These are phyloP conservation scores for Brachystomella parvula DNA, from an alignment of 1,140 invertebrate genomes.

Conservation along the genomic window DNA sequence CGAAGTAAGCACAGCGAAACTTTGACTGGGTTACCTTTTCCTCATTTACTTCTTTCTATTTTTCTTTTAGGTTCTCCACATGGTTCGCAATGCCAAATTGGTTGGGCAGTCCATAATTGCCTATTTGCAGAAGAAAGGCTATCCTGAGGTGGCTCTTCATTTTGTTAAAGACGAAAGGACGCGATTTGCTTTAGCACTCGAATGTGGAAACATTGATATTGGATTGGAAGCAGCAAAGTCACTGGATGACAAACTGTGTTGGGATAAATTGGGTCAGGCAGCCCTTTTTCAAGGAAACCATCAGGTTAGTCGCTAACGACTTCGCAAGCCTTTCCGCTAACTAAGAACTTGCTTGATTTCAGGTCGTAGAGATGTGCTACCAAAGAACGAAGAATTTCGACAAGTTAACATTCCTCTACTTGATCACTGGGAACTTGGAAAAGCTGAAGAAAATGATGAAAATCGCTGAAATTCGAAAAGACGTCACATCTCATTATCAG, in stretches of 20 bases:
- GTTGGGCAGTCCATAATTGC: constrained; percentile 99
- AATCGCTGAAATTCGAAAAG: constrained; percentile 93
- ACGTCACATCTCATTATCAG: constrained; percentile 93
- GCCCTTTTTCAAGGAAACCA: constrained; percentile 91
- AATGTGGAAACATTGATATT: constrained; percentile 98
- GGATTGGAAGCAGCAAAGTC: constrained; percentile 85
- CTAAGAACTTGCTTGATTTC: no score
- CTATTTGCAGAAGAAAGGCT: constrained; percentile 98
- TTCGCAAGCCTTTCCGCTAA: no score
- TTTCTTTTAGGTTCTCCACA: constrained; percentile 70
- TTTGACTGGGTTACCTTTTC: no score
- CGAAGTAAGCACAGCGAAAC: constrained; percentile 52
- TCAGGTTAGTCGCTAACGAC: constrained; percentile 57
- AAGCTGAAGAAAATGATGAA: constrained; percentile 99
- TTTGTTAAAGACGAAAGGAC: constrained; percentile 99
- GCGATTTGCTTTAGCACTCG: constrained; percentile 86
- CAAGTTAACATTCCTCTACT: constrained; percentile 93
- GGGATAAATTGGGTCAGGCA: constrained; percentile 93
- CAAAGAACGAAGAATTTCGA: constrained; percentile 99
- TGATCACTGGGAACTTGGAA: constrained; percentile 97
- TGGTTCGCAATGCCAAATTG: constrained; percentile 92
- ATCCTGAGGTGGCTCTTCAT: constrained; percentile 98
- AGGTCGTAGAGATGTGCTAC: constrained; percentile 95
- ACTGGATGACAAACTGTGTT: constrained; percentile 87
- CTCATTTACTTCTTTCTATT: constrained; percentile 20